Conservation (phyloP, 1,140 invertebrate species). For the Lasioglossum baleicum region DNA sequence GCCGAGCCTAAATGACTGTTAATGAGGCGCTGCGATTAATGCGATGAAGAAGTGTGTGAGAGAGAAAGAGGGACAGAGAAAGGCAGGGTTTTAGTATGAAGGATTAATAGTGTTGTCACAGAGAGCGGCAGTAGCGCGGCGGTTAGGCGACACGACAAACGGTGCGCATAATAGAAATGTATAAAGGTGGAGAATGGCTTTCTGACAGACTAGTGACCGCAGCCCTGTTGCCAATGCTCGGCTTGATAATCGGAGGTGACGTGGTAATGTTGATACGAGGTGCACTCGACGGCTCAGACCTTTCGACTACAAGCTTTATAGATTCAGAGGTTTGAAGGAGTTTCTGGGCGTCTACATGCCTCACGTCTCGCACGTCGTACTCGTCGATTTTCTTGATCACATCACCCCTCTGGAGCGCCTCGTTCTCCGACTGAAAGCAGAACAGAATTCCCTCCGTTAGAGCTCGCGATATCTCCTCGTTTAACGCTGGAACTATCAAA, state of each 20-base stretch:
- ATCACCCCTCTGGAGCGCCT: conserved; percentile 91
- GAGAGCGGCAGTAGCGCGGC: conserved; percentile 18
- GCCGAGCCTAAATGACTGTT: conserved; percentile 26
- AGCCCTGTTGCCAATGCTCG: conserved; percentile 69
- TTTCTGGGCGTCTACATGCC: conserved; percentile 94
- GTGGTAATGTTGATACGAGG: conserved; percentile 52
- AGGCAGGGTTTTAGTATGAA: conserved; percentile 16
- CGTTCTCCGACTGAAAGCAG: conserved; percentile 87
- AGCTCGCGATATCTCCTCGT: neutral
- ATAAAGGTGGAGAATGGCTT: conserved; percentile 58
- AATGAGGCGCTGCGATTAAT: conserved; percentile 38
- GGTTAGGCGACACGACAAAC: conserved; percentile 23
- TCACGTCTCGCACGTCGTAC: conserved; percentile 90
- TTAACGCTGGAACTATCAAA: no score
- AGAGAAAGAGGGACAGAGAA: neutral
- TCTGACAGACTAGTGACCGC: conserved; percentile 75
- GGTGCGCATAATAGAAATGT: conserved; percentile 30
- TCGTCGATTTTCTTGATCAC: conserved; percentile 93
- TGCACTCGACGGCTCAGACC: conserved; percentile 78
- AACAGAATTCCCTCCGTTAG: conserved; percentile 11
- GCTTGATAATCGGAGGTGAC: conserved; percentile 78
- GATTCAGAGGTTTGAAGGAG: conserved; percentile 90
- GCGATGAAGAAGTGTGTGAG: neutral
- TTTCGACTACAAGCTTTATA: conserved; percentile 82
- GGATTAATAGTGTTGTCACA: conserved; percentile 33